Evolutionary conservation across 2,888 invertebrate species (phyloP).

Genomic region (Perizoma flavofasciatum): DNA sequence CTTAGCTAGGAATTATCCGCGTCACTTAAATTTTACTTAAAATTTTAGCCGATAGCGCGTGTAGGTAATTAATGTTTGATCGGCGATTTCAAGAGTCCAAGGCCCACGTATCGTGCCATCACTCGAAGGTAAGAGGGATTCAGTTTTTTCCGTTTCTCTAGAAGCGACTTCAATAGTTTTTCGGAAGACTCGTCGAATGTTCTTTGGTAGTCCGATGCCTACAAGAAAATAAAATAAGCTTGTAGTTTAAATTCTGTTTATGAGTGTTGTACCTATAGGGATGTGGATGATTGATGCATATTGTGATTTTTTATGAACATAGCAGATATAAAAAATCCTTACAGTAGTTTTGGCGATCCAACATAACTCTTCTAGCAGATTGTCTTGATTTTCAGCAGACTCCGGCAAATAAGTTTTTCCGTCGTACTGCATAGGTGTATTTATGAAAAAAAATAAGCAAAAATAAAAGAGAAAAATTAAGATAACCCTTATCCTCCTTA

Average conservation of each 20-base stretch:
- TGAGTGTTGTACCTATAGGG: too few species aligned
- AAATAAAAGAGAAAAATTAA: neutral
- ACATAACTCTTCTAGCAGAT: slow-evolving; percentile 67
- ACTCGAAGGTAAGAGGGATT: slow-evolving; percentile 75
- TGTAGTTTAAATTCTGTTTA: slow-evolving; percentile 5
- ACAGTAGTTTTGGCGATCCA: slow-evolving; percentile 80
- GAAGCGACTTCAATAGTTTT: slow-evolving; percentile 60
- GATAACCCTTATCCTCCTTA: too few species aligned
- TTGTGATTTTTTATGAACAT: too few species aligned
- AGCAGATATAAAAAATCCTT: slow-evolving; percentile 44
- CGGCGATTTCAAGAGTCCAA: slow-evolving; percentile 64
- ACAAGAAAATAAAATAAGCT: slow-evolving; percentile 29
- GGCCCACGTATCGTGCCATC: slow-evolving; percentile 77
- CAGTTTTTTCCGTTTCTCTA: slow-evolving; percentile 68
- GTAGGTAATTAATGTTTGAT: slow-evolving; percentile 32
- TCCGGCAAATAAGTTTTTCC: slow-evolving; percentile 61
- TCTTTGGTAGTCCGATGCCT: slow-evolving; percentile 75
- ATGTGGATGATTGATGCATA: too few species aligned
- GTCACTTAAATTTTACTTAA: slow-evolving; percentile 26
- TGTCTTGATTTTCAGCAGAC: slow-evolving; percentile 57
- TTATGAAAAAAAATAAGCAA: slow-evolving; percentile 24
- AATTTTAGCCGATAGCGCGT: neutral
- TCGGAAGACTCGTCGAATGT: slow-evolving; percentile 68
- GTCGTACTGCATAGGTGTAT: slow-evolving; percentile 51
- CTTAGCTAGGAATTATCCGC: neutral